Base-by-base conservation (phyloP, 2,113 vertebrate species). In the Nibea coibor region DNA sequence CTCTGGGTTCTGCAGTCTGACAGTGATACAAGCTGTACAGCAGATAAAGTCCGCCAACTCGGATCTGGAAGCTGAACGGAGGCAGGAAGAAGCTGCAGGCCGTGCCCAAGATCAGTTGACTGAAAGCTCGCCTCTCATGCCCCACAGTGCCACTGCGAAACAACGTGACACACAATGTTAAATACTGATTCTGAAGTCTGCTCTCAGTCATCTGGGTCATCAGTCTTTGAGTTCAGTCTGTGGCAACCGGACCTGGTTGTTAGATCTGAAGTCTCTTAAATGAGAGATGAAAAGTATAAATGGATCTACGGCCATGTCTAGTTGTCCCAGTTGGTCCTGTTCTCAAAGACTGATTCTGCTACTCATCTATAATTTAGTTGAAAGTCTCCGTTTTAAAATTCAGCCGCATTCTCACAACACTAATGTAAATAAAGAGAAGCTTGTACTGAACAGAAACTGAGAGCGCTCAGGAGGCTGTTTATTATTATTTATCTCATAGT, bases 41-140 rank as follows among this genome's bases (percentile, higher is more conserved):
- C 61, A 99, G 94, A 83, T 98, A 99, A 51, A 99, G 94, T 1
- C 95, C 97, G 26, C 97, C 98, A 8, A 97, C 97, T 82, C 97
- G 88, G 74, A 99, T 98, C 93, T 99, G 97, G 92, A 99, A 99
- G 45, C 95, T 95, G 16, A 97, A 97, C 0, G 98, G 97, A 0
- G 98, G 97, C 59, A 97, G 82, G 81, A 99, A 95, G 86, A 95
- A 99, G 3, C 73, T 79, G 82, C 81, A 94, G 3, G 93, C 96
- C 15, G 92, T 39, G 50, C 95, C 93, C 62, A 99, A 90, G 5
- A 92, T 91, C 91, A 96, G 93, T 20, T 94, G 96, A 9, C 96
- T 92, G 88, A 99, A 95, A 0, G 66, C 79, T 48, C 94, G 96
- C 86, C 89, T 95, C 87, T 97, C 94, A 14, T 88, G 85, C 15